Evolutionary conservation across 1,140 invertebrate genomes (phyloP), one percentile per base, ranked within the genome.

Genomic region (Eupristina koningsbergeri): DNA sequence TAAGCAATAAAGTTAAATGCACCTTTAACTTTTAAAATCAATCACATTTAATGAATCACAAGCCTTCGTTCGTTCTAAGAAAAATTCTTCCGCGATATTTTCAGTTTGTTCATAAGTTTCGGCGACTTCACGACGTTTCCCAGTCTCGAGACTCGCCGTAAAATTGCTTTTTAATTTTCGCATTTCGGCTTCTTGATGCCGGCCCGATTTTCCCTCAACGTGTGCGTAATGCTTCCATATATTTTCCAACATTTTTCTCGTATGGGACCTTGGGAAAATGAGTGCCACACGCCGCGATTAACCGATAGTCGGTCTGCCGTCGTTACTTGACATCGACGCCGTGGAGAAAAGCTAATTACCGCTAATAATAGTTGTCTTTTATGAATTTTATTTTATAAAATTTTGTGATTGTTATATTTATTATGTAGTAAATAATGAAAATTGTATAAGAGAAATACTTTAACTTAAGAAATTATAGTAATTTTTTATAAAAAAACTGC

Each of bases 321-420:
- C 34, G 53, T 39, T 47, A 22, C n/a, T 79, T 31, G 67, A 22
- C 64, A 17, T 36, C 64, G 1, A 11, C 9, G 58, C 15, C 29
- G 34, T 69, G 58, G 69, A n/a, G 13, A 74, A 53, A 81, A 75
- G 58, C 71, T 81, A 81, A 81, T 81, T 81, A 81, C 53, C 9
- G 29, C 39, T 75, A 81, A 81, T 64, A 53, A 75, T 81, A 81
- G 58, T 53, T 61, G 47, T 29, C n/a, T 17, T 41, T 80, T 80
- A 26, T 0, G n/a, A 53, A 36, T 45, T n/a, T n/a, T n/a, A n/a
- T n/a, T n/a, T n/a, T n/a, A n/a, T n/a, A n/a, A n/a, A n/a, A n/a
- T n/a, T n/a, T n/a, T n/a, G n/a, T n/a, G n/a, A n/a, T n/a, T n/a
- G n/a, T n/a, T n/a, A n/a, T n/a, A n/a, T n/a, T n/a, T n/a, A n/a